Evolutionary conservation across 2,888 invertebrate species (phyloP).

Genomic region (Philereme transversata): DNA sequence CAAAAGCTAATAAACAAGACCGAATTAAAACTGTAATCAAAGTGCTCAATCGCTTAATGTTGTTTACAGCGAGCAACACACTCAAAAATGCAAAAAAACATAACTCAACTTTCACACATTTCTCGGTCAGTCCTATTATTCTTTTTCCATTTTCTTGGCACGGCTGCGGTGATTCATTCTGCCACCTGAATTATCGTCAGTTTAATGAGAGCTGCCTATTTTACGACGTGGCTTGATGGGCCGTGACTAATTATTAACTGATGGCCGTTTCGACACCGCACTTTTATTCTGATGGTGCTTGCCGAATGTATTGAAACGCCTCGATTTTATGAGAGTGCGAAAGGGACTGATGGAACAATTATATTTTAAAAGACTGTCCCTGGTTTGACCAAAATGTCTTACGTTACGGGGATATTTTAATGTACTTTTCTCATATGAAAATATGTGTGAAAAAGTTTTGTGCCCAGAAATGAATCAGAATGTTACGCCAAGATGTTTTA

Average conservation of each 20-base stretch:
- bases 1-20: too few species aligned
- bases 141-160: slow-evolving; percentile 61
- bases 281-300: slow-evolving; percentile 30
- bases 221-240: slow-evolving; percentile 62
- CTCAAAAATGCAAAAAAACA: slow-evolving; percentile 5
- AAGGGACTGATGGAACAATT: slow-evolving; percentile 14
- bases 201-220: slow-evolving; percentile 54
- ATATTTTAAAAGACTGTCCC: not conserved
- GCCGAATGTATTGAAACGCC: slow-evolving; percentile 32
- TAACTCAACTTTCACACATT: slow-evolving; percentile 24
- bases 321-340: slow-evolving; percentile 14
- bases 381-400: too few species aligned
- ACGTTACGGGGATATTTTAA: too few species aligned
- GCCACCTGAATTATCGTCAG: slow-evolving; percentile 68
- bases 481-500: too few species aligned
- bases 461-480: too few species aligned
- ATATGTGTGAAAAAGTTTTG: too few species aligned
- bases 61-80: slow-evolving; percentile 7
- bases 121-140: slow-evolving; percentile 35
- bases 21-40: not conserved
- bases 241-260: slow-evolving; percentile 60
- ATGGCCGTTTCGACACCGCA: slow-evolving; percentile 46
- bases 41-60: not conserved
- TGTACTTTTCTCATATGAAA: too few species aligned
- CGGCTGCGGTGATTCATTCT: slow-evolving; percentile 49